Evolutionary conservation across 2,888 invertebrate genomes (phyloP).

Genomic region (Platycheirus rosarum): DNA sequence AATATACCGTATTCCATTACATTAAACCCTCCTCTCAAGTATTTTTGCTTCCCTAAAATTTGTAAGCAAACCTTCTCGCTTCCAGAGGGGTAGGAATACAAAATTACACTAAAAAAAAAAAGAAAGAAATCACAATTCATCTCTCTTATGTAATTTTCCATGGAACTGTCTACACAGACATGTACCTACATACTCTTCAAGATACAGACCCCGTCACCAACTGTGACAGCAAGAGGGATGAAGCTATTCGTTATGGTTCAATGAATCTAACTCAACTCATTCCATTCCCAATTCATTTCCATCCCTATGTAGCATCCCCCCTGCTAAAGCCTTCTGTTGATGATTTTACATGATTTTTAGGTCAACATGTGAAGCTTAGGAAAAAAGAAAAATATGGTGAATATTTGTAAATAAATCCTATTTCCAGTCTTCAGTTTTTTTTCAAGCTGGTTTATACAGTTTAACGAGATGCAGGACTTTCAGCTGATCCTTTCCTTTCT

Average conservation of each 20-base stretch:
- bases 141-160: constrained; percentile 42
- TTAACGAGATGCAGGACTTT: constrained; percentile 60
- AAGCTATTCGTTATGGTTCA: constrained; percentile 69
- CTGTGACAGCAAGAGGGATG: constrained; percentile 68
- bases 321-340: constrained; percentile 39
- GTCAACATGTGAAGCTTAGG: constrained; percentile 69
- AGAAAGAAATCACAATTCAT: constrained; percentile 68
- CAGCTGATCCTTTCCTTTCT: not conserved
- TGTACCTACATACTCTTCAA: constrained; percentile 2
- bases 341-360: constrained; percentile 74
- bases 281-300: constrained; percentile 24
- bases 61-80: constrained; percentile 45
- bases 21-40: constrained; percentile 38
- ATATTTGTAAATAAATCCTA: constrained; percentile 67
- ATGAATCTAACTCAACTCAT: constrained; percentile 61
- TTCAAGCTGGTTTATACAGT: constrained; percentile 30
- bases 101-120: constrained; percentile 10
- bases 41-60: constrained; percentile 24
- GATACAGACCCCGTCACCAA: constrained; percentile 27
- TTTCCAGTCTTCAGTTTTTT: not conserved
- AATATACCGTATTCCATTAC: constrained; percentile 60
- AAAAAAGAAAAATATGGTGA: constrained; percentile 50
- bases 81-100: constrained; percentile 3
- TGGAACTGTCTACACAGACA: constrained; percentile 54
- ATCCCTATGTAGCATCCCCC: constrained; percentile 6